phyloP scores from a whole-genome alignment of 2,888 invertebrate species.

The Arctia plantaginis region DNA sequence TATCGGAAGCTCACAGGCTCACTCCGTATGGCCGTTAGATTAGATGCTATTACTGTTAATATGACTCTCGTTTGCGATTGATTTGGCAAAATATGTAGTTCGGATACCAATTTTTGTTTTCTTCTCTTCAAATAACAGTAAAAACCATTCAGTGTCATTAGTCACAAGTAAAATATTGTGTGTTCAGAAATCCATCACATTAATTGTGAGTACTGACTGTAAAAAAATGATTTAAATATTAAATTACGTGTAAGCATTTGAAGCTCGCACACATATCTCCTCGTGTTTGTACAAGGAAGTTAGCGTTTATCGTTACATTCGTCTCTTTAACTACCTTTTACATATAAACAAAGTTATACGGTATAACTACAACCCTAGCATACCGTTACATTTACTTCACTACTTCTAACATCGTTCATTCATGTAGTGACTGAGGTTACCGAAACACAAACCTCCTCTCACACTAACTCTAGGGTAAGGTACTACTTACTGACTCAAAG shows the following conservation, averaged over 20 bases:
- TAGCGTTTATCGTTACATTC: not conserved
- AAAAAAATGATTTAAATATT: not conserved
- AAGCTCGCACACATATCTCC: not conserved
- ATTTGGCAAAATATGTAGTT: constrained; percentile 10
- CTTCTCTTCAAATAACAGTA: not conserved
- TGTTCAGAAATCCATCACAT: not conserved
- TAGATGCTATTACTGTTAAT: constrained; percentile 53
- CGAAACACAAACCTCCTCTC: no score
- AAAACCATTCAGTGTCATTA: not conserved
- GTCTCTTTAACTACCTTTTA: not conserved
- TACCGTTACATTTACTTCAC: not conserved
- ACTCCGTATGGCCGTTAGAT: constrained; percentile 58
- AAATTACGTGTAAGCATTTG: not conserved
- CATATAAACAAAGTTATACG: not conserved
- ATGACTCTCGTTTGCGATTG: constrained; percentile 24
- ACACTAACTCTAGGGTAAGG: no score
- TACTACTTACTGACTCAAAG: no score
- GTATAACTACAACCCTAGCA: not conserved
- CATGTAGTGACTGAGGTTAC: no score
- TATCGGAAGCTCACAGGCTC: constrained; percentile 72
- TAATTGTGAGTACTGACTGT: not conserved
- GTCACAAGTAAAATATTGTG: not conserved
- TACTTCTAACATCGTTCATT: not conserved
- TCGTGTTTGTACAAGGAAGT: not conserved
- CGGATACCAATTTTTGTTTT: constrained; percentile 6